phyloP scores from a whole-genome alignment of 2,797 vertebrate genomes.

The Champsocephalus esox region DNA sequence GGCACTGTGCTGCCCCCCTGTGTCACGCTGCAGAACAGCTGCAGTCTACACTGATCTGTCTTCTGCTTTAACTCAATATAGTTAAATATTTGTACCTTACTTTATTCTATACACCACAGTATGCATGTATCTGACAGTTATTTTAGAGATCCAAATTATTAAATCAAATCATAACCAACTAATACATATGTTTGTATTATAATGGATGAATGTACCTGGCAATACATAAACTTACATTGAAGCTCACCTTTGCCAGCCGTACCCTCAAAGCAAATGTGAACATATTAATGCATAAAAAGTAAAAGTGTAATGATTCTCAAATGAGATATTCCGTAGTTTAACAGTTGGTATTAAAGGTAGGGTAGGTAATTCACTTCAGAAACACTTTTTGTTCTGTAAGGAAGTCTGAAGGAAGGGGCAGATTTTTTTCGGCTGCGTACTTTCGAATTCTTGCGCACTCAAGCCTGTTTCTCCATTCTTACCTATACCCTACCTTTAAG shows the following conservation, averaged over 20 bases:
- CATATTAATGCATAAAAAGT: neutral
- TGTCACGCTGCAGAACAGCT: conserved; percentile 23
- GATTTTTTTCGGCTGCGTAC: no score
- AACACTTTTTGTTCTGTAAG: no score
- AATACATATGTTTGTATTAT: neutral
- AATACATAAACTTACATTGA: neutral
- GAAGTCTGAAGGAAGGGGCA: no score
- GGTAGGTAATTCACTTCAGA: no score
- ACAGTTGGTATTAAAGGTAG: no score
- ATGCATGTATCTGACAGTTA: neutral
- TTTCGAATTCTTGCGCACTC: no score
- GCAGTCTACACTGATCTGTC: neutral
- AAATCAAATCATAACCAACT: neutral
- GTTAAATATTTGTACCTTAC: neutral
- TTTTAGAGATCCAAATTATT: neutral
- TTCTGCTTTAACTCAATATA: no score
- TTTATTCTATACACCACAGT: no score
- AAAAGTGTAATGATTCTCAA: neutral
- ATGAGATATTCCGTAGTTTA: neutral
- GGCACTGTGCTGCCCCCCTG: conserved; percentile 67
- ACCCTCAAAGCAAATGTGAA: neutral
- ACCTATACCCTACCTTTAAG: neutral
- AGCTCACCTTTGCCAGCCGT: no score
- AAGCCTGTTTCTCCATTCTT: no score
- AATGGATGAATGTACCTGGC: neutral